These are phyloP conservation scores for Hedya salicella DNA, from an alignment of 2,888 invertebrate species.

Conservation along the genomic window DNA sequence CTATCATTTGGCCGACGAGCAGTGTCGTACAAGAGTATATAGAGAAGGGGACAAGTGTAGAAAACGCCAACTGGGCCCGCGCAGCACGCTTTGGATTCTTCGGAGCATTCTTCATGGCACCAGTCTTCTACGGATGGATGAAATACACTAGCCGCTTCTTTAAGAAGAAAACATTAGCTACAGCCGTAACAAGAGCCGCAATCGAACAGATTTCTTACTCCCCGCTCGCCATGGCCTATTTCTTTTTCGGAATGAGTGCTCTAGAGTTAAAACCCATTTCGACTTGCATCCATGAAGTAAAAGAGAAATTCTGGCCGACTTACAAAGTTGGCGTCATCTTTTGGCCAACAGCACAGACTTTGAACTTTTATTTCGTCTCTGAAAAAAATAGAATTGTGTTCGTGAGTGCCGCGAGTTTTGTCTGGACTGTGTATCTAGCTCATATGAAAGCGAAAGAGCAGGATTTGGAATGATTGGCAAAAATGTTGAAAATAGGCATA, in stretches of 20 bases:
- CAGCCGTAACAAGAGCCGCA: conserved; percentile 68
- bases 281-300: conserved; percentile 87
- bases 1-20: conserved; percentile 89
- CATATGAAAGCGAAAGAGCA: conserved; percentile 87
- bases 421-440: conserved; percentile 91
- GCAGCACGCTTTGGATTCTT: conserved; percentile 89
- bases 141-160: conserved; percentile 74
- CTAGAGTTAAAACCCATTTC: conserved; percentile 87
- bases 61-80: conserved; percentile 82
- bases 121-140: conserved; percentile 91
- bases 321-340: conserved; percentile 88
- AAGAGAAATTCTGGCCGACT: conserved; percentile 89
- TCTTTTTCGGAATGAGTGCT: conserved; percentile 90
- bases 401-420: conserved; percentile 88
- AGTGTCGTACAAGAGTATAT: conserved; percentile 87
- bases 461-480: not conserved
- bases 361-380: conserved; percentile 89
- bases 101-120: conserved; percentile 91
- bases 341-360: conserved; percentile 90
- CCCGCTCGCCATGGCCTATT: conserved; percentile 89
- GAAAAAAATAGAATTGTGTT: conserved; percentile 90
- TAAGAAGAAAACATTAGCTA: conserved; percentile 56
- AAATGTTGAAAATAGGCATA: not conserved
- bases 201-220: conserved; percentile 90
- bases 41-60: conserved; percentile 59